Conservation (phyloP, 2,888 invertebrate genomes). For the Drosophila villosipedis region DNA sequence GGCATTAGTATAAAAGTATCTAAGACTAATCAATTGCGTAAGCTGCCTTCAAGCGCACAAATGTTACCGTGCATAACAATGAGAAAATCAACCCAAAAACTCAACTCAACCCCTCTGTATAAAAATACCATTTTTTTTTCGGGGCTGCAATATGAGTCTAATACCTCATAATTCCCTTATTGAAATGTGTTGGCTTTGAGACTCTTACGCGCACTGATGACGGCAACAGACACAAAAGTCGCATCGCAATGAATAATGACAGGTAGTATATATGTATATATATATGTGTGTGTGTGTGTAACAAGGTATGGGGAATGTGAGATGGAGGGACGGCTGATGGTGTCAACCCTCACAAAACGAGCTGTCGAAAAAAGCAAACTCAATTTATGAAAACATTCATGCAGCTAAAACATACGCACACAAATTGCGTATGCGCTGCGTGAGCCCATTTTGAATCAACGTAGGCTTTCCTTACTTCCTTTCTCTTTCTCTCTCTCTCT, state of each 20-base stretch:
- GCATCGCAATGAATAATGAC: constrained; percentile 51
- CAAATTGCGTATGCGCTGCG: constrained; percentile 73
- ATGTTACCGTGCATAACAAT: constrained; percentile 45
- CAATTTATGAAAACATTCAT: constrained; percentile 77
- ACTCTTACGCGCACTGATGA: constrained; percentile 7
- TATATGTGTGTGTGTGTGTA: background rate
- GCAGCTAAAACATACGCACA: constrained; percentile 44
- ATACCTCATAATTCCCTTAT: constrained; percentile 73
- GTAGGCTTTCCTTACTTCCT: constrained; percentile 14
- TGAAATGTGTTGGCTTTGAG: constrained; percentile 51
- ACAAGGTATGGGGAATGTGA: background rate
- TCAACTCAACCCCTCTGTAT: background rate
- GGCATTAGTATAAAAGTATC: constrained; percentile 7
- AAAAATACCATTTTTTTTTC: constrained; percentile 7
- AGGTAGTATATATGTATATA: constrained; percentile 35
- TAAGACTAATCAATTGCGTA: constrained; percentile 58
- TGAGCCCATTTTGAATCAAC: constrained; percentile 52
- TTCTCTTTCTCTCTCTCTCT: background rate
- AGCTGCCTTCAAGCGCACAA: constrained; percentile 40
- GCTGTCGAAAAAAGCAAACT: constrained; percentile 76
- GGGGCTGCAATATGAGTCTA: constrained; percentile 47
- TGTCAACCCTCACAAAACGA: constrained; percentile 47
- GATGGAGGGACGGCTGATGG: background rate
- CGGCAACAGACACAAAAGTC: constrained; percentile 29
- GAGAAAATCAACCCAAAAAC: constrained; percentile 8